Evolutionary conservation across 1,140 invertebrate genomes (phyloP).

Genomic region (Oncopodura yosiiana): DNA sequence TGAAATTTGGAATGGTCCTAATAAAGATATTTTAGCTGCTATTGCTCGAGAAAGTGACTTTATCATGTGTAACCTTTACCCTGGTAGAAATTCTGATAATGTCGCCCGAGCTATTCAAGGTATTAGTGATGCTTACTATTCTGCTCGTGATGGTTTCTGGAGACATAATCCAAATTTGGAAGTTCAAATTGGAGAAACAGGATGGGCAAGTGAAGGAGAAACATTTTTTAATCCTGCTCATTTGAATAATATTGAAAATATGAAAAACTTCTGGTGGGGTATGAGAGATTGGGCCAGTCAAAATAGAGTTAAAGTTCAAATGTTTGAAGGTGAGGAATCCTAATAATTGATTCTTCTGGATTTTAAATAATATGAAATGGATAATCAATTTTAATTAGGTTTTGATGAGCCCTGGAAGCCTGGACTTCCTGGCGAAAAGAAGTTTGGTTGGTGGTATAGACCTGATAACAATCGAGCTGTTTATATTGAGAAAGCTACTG

Average conservation of each 20-base stretch:
- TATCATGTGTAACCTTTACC: slow-evolving; percentile 31
- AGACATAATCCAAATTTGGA: slow-evolving; percentile 23
- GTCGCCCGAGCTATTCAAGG: slow-evolving; percentile 15
- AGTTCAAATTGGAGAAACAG: slow-evolving; percentile 31
- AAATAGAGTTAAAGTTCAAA: slow-evolving; percentile 15
- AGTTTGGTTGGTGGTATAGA: slow-evolving; percentile 20
- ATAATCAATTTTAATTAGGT: too few relatives aligned
- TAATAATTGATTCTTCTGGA: too few relatives aligned
- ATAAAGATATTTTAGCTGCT: slow-evolving; percentile 14
- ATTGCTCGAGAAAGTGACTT: slow-evolving; percentile 26
- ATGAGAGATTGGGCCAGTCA: slow-evolving; percentile 3
- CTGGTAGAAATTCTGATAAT: slow-evolving; percentile 9
- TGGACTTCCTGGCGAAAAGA: slow-evolving; percentile 2
- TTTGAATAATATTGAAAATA: slow-evolving; percentile 4
- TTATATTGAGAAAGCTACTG: neutral
- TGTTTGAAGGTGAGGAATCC: too few relatives aligned
- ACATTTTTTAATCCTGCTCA: slow-evolving; percentile 17
- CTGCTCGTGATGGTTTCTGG: slow-evolving; percentile 20
- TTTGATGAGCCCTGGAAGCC: slow-evolving; percentile 29
- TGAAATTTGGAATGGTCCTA: slow-evolving; percentile 20
- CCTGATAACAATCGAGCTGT: neutral
- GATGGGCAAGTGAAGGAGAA: slow-evolving; percentile 26
- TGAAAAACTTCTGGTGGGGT: slow-evolving; percentile 11
- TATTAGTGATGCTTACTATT: slow-evolving; percentile 20
- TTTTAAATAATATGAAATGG: too few relatives aligned